Base-by-base conservation (phyloP, 2,797 vertebrate species). In the Sorex maritimensis region DNA sequence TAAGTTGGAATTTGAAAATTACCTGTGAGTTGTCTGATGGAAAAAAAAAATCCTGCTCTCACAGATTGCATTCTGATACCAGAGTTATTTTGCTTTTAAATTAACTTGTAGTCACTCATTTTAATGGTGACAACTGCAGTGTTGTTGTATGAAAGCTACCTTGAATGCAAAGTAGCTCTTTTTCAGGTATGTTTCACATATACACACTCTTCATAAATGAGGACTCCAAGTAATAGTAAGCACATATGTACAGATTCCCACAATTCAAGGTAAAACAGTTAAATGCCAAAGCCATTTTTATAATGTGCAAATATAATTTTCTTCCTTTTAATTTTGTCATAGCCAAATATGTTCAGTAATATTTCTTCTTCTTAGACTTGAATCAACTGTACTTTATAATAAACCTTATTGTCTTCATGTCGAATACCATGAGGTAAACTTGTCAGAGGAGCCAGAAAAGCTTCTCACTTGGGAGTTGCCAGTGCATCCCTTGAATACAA, bases 1-100 rank as follows among this genome's bases (percentile, higher is more conserved):
- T 72, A 55, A 7, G 26, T 2, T 28, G 67, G 28, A 67, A 67
- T 67, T 34, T 71, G 52, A 83, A 83, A 86, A 75, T 88, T 65
- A 88, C 87, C 67, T 83, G 81, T 91, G 5, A 67, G 78, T 84
- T 13, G 1, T 34, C 52, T 55, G 17, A 7, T 44, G 41, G 41
- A 7, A 7, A 79, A 91, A 87, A 78, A 73, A 49, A 19, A 84
- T 24, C 44, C 82, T 7, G 0, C 44, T 82, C 87, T 75, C 26
- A 30, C 10, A 90, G 19, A 21, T 86, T 49, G 58, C 52, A 14
- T 71, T 88, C 81, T 94, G 10, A 7, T 23, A 9, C 49, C 58
- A 85, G 14, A 78, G 3, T 72, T 74, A 61, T 13, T 91, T 83
- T 73, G 4, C 24, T 79, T 91, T 91, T 79, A 14, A 90, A 73